Percentiles rank a stretch among this genome's conserved stretches.
These are phyloP conservation scores for Leptocoma aspasia DNA, from an alignment of 2,113 vertebrate genomes.

Conservation along the genomic window DNA sequence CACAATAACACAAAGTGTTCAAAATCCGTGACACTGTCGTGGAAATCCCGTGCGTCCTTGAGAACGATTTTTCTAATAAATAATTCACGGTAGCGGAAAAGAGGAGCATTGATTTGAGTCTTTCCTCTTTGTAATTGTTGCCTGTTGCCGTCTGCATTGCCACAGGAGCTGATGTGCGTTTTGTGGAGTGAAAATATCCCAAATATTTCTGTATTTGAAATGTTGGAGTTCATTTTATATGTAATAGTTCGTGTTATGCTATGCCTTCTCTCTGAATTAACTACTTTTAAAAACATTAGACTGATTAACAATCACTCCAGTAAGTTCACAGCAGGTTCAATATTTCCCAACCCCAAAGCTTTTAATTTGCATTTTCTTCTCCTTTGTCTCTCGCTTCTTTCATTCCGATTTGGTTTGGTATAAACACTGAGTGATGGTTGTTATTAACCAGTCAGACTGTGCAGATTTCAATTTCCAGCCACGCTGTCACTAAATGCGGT, in stretches of 20 bases:
- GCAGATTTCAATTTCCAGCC: background rate
- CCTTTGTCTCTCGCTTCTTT: background rate
- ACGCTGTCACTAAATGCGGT: background rate
- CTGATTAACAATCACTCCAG: background rate
- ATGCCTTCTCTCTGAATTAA: background rate
- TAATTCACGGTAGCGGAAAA: background rate
- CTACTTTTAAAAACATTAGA: background rate
- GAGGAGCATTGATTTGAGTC: background rate
- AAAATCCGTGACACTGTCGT: accelerated
- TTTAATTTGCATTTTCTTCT: background rate
- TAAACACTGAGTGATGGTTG: background rate
- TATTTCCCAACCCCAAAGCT: background rate
- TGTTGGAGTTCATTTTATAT: accelerated
- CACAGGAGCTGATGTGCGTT: background rate
- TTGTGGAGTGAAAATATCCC: background rate
- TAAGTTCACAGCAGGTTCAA: background rate
- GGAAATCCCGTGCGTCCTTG: background rate
- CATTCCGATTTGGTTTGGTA: background rate
- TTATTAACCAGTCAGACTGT: background rate
- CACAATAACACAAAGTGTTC: accelerated
- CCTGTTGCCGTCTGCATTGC: accelerated
- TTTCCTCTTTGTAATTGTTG: background rate
- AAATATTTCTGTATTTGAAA: background rate
- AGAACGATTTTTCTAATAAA: background rate
- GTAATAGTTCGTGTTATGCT: accelerated